A percentile compares a stretch with the other conserved stretches of the same genome.
These are phyloP conservation scores for Agrochola macilenta DNA, from an alignment of 2,888 invertebrate species.

Conservation along the genomic window DNA sequence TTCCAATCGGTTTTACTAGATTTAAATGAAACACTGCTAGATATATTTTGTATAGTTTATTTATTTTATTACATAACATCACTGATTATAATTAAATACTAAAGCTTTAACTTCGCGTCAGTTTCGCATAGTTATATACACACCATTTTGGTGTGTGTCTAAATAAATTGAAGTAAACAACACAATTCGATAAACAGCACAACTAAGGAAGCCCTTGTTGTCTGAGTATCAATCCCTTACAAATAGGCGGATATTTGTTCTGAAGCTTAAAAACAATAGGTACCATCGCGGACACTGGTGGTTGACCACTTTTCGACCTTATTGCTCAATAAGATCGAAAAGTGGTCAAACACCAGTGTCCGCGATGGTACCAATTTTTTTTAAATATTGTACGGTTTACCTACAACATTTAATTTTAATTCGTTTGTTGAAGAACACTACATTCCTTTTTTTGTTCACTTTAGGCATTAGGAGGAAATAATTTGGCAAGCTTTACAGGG, in stretches of 20 bases:
- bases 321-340: no score
- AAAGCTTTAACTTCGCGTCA: constrained; percentile 3
- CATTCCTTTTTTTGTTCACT: background rate
- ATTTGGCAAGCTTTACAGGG: background rate
- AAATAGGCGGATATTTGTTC: constrained; percentile 26
- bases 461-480: background rate
- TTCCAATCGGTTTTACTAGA: background rate
- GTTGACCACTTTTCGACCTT: no score
- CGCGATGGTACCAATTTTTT: no score
- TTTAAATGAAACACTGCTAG: constrained; percentile 26
- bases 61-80: constrained; percentile 20
- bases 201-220: background rate
- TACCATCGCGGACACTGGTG: background rate
- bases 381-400: background rate
- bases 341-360: no score
- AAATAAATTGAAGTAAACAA: constrained; percentile 5
- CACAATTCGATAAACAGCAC: constrained; percentile 7
- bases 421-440: constrained; percentile 11
- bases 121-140: constrained; percentile 19
- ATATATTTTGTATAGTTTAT: constrained; percentile 13
- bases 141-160: background rate
- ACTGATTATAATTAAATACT: constrained; percentile 18
- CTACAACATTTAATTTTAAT: background rate
- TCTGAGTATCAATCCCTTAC: background rate
- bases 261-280: background rate